These are phyloP conservation scores for Oxytorus armatus DNA, from an alignment of 2,888 invertebrate species.

Conservation along the genomic window DNA sequence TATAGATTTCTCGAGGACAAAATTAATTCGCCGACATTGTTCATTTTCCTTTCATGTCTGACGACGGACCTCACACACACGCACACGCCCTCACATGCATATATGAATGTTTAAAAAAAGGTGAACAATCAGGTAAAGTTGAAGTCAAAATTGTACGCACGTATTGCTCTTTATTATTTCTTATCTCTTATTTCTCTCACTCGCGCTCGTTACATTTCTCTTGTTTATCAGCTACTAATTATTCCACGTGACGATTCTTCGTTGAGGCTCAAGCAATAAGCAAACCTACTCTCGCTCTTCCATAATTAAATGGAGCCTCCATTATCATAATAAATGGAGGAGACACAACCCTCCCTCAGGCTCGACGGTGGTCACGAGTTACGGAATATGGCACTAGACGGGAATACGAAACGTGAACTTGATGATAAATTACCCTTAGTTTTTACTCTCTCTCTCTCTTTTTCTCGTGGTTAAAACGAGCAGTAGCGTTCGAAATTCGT, in stretches of 20 bases:
- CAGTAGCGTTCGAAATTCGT: slow-evolving; percentile 32
- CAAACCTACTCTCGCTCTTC: neutral
- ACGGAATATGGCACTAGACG: neutral
- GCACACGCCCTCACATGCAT: slow-evolving; percentile 13
- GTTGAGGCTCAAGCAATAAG: slow-evolving; percentile 11
- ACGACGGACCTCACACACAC: slow-evolving; percentile 38
- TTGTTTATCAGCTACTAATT: slow-evolving; percentile 2
- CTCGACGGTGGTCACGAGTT: neutral
- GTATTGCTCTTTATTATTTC: slow-evolving; percentile 34
- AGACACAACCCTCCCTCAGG: neutral
- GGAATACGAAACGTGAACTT: slow-evolving; percentile 38
- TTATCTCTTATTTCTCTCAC: slow-evolving; percentile 11
- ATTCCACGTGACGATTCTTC: slow-evolving; percentile 8
- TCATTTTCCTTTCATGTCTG: slow-evolving; percentile 65
- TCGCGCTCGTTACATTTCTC: neutral
- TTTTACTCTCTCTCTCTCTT: slow-evolving; percentile 6
- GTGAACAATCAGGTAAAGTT: slow-evolving; percentile 66
- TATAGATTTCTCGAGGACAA: neutral
- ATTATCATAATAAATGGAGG: slow-evolving; percentile 49
- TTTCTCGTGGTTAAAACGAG: neutral
- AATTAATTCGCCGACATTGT: slow-evolving; percentile 34
- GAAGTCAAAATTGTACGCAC: slow-evolving; percentile 52
- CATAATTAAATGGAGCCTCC: slow-evolving; percentile 40
- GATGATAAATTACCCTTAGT: slow-evolving; percentile 32
- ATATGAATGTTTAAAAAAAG: slow-evolving; percentile 25